These are phyloP conservation scores for Maniola jurtina DNA, from an alignment of 1,140 invertebrate genomes.

Conservation along the genomic window DNA sequence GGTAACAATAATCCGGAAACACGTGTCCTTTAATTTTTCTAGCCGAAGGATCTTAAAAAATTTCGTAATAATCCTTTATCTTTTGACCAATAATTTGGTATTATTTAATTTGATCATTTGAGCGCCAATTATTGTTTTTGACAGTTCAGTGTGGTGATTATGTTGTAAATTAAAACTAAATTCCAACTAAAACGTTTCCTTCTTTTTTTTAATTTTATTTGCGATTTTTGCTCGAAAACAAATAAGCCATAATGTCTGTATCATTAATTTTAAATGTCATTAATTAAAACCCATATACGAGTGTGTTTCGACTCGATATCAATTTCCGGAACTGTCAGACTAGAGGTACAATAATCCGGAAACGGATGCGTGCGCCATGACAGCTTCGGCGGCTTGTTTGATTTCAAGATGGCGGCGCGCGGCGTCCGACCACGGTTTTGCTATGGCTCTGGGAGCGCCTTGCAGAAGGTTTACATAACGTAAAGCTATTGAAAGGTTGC, in stretches of 20 bases:
- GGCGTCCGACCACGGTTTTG: slow-evolving; percentile 93
- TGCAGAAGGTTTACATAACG: slow-evolving; percentile 94
- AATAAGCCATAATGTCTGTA: neutral
- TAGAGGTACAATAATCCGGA: slow-evolving; percentile 85
- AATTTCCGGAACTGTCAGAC: slow-evolving; percentile 15
- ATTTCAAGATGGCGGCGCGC: slow-evolving; percentile 91
- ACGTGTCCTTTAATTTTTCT: no score
- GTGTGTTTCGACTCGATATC: neutral
- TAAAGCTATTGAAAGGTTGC: slow-evolving; percentile 90
- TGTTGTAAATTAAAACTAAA: neutral
- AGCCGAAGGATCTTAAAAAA: no score
- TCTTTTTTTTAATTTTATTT: neutral
- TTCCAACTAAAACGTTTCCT: neutral
- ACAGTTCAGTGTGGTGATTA: neutral
- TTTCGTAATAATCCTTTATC: no score
- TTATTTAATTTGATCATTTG: neutral
- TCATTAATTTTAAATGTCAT: neutral
- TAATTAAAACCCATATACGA: neutral
- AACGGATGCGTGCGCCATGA: slow-evolving; percentile 91
- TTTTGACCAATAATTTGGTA: neutral
- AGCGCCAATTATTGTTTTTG: neutral
- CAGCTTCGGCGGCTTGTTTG: slow-evolving; percentile 91
- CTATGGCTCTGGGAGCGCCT: slow-evolving; percentile 90
- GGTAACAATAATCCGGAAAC: no score
- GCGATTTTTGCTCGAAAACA: neutral